Evolutionary conservation across 2,888 invertebrate species (phyloP).

Genomic region (Rugalucina vietnamica): DNA sequence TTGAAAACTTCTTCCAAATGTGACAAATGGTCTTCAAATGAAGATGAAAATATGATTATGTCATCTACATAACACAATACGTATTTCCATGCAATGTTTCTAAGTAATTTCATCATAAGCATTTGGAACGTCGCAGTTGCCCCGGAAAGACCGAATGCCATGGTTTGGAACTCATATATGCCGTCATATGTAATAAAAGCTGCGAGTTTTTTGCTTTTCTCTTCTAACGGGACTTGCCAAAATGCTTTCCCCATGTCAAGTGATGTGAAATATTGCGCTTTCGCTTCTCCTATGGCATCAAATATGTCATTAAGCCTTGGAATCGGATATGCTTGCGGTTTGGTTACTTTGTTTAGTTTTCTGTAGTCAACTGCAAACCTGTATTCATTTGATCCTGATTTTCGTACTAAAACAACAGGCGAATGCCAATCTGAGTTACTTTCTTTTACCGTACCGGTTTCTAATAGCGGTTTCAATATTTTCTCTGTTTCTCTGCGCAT

Average conservation of each 20-base stretch:
- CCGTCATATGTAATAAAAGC: not conserved
- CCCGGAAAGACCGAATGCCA: slow-evolving; percentile 47
- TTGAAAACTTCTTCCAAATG: slow-evolving; percentile 41
- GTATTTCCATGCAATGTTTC: slow-evolving; percentile 40
- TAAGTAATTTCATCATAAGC: slow-evolving; percentile 43
- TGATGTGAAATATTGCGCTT: not conserved
- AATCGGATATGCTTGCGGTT: not conserved
- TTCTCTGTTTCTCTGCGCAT: slow-evolving; percentile 23
- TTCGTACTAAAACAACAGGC: slow-evolving; percentile 41
- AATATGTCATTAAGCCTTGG: not conserved
- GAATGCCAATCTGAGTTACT: slow-evolving; percentile 50
- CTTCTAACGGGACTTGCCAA: slow-evolving; percentile 25
- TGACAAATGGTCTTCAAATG: slow-evolving; percentile 30
- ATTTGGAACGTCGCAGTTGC: slow-evolving; percentile 35
- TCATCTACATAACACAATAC: slow-evolving; percentile 50
- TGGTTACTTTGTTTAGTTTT: not conserved
- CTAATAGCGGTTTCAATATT: slow-evolving; percentile 26
- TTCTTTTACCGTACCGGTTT: slow-evolving; percentile 35
- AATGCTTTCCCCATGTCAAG: slow-evolving; percentile 25
- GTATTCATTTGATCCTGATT: slow-evolving; percentile 5
- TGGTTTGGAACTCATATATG: slow-evolving; percentile 27
- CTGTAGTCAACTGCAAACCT: not conserved
- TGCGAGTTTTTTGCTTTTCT: slow-evolving; percentile 17
- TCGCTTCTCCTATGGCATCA: slow-evolving; percentile 50
- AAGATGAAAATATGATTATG: slow-evolving; percentile 33